phyloP scores from a whole-genome alignment of 2,113 vertebrate species.

The Ptilonorhynchus violaceus region DNA sequence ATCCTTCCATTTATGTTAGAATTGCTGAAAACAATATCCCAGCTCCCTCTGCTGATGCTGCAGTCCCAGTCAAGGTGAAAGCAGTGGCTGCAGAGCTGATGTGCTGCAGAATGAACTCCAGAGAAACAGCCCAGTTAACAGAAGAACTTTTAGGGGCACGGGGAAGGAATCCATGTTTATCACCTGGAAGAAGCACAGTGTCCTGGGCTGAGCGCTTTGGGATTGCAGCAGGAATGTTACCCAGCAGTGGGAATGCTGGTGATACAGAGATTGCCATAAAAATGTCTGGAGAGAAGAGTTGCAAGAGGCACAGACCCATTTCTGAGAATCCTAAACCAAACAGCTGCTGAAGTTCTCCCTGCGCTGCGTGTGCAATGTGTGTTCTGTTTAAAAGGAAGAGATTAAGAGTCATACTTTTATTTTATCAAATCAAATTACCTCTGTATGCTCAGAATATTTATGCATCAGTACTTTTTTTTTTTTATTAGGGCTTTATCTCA shows the following conservation, averaged over 20 bases:
- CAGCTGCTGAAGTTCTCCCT: slow-evolving; percentile 1
- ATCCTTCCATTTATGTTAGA: neutral
- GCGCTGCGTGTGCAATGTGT: neutral
- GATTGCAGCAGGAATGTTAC: neutral
- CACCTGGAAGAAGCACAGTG: neutral
- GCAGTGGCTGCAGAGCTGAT: neutral
- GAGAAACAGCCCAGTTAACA: neutral
- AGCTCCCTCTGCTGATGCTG: slow-evolving; percentile 48
- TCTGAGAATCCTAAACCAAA: neutral
- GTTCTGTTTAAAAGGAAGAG: slow-evolving; percentile 18
- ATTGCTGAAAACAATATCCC: neutral
- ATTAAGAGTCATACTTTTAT: slow-evolving; percentile 24
- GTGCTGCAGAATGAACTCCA: neutral
- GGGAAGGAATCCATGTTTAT: neutral
- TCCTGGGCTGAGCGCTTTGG: neutral
- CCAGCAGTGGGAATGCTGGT: neutral
- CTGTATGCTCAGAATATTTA: slow-evolving; percentile 27
- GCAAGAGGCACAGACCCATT: neutral
- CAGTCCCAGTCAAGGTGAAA: neutral
- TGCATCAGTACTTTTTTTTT: neutral
- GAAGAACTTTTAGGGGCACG: neutral
- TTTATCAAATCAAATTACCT: slow-evolving; percentile 35
- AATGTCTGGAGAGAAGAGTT: neutral
- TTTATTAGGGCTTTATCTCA: slow-evolving; percentile 40
- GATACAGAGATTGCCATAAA: neutral